Conservation (phyloP, 2,797 vertebrate species). For the Euphonia xanthogaster region DNA sequence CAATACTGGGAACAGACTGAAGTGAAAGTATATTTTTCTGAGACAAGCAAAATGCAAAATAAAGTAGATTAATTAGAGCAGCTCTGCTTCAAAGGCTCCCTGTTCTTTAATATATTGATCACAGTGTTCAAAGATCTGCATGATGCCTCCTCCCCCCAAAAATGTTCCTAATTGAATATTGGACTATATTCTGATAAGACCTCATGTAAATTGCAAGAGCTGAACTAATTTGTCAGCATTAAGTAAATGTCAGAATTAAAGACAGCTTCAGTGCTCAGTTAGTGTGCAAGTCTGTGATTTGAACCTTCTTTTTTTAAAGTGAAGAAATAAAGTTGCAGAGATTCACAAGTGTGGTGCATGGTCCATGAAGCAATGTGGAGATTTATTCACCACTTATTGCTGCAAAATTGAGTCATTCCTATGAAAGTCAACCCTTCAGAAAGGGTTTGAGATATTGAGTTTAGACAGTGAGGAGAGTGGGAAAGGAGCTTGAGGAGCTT, state of each 20-base stretch:
- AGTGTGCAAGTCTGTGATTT: not conserved
- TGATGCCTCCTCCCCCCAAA: not conserved
- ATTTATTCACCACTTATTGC: not conserved
- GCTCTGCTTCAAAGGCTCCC: not conserved
- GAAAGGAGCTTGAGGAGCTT: not conserved
- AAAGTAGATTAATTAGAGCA: not conserved
- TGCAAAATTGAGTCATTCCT: not conserved
- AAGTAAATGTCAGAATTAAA: not conserved
- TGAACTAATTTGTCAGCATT: not conserved
- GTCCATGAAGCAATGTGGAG: not conserved
- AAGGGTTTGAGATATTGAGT: rapidly evolving
- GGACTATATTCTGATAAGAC: not conserved
- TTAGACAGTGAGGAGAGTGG: not conserved
- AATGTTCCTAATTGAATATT: not conserved
- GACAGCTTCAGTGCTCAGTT: not conserved
- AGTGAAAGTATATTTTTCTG: not conserved
- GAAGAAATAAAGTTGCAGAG: not conserved
- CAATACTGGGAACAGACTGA: not conserved
- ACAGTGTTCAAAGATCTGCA: not conserved
- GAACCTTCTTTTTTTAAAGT: not conserved
- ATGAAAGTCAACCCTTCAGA: not conserved
- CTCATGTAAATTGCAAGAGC: not conserved
- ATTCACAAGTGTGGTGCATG: not conserved
- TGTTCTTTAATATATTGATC: not conserved
- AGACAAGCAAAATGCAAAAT: not conserved